These are phyloP conservation scores for Characodon lateralis DNA, from an alignment of 2,797 vertebrate genomes.

Conservation along the genomic window DNA sequence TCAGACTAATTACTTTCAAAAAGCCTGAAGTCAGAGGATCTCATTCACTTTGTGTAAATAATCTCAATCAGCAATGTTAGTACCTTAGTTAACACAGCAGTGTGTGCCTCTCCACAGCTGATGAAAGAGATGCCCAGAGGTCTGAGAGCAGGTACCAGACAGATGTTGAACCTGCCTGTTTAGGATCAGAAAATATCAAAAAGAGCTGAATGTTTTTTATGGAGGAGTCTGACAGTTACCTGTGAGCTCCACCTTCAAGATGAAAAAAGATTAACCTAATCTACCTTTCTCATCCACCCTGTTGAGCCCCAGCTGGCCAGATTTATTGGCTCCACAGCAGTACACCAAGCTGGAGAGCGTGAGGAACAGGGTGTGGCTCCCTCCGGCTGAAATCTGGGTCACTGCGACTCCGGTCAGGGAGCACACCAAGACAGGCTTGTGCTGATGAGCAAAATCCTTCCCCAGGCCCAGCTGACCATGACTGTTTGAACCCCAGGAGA, in stretches of 20 bases:
- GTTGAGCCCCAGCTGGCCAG: conserved; percentile 87
- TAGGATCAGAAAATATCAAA: not conserved
- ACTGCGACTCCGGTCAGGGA: conserved; percentile 85
- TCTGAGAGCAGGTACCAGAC: conserved; percentile 75
- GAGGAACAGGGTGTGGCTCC: conserved; percentile 84
- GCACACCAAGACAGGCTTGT: conserved; percentile 52
- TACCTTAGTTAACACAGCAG: conserved; percentile 82
- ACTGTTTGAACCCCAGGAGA: conserved; percentile 87
- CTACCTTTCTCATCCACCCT: conserved; percentile 77
- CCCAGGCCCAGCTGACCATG: conserved; percentile 88
- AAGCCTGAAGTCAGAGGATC: not conserved
- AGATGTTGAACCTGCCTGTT: conserved; percentile 79
- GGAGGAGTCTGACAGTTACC: not conserved
- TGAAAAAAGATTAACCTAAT: not conserved
- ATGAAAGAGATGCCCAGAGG: conserved; percentile 70
- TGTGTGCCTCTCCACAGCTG: conserved; percentile 82
- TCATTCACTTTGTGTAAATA: not conserved
- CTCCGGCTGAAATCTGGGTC: conserved; percentile 85
- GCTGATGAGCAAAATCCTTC: conserved; percentile 50
- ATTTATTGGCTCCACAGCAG: conserved; percentile 88
- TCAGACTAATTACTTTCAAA: not conserved
- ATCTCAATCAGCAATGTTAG: not conserved
- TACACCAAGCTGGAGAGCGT: conserved; percentile 86
- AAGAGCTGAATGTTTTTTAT: not conserved
- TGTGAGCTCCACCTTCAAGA: not conserved